phyloP scores from a whole-genome alignment of 2,797 vertebrate species.

The Dermochelys coriacea region DNA sequence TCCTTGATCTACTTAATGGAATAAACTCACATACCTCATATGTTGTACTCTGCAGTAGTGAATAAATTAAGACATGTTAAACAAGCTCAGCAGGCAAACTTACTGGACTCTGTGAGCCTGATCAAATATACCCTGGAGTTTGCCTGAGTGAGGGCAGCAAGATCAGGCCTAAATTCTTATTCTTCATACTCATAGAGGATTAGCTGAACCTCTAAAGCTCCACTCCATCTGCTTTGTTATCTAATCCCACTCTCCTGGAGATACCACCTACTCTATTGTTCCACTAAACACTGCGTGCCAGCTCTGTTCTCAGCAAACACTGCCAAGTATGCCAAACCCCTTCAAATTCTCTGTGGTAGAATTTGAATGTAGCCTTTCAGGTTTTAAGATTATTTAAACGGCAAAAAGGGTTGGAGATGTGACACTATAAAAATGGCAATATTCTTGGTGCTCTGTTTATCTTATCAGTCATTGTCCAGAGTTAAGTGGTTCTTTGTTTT shows the following conservation, averaged over 20 bases:
- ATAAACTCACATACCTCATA: background rate
- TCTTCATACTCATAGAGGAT: conserved; percentile 52
- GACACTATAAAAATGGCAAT: background rate
- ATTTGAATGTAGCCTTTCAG: conserved; percentile 67
- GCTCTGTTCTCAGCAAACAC: conserved; percentile 63
- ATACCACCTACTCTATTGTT: conserved; percentile 75
- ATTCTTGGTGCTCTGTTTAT: background rate
- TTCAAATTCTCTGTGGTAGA: conserved; percentile 49
- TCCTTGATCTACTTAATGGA: background rate
- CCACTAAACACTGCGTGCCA: conserved; percentile 32
- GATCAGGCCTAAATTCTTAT: conserved; percentile 45
- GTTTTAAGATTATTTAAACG: conserved; percentile 39
- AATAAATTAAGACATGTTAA: background rate
- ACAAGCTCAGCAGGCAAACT: background rate
- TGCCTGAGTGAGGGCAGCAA: conserved; percentile 18
- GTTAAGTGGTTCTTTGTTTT: background rate
- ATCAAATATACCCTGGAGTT: conserved; percentile 6
- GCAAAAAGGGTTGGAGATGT: background rate
- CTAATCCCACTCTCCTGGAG: conserved; percentile 62
- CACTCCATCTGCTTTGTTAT: conserved; percentile 70
- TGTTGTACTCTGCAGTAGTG: background rate
- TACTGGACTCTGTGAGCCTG: background rate
- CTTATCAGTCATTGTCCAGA: background rate
- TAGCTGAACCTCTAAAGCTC: conserved; percentile 60
- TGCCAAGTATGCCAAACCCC: conserved; percentile 63